A percentile compares a stretch with the other conserved stretches of the same genome.
Evolutionary conservation across 1,140 invertebrate species (phyloP).

Genomic region (Plectrocnemia conspersa): DNA sequence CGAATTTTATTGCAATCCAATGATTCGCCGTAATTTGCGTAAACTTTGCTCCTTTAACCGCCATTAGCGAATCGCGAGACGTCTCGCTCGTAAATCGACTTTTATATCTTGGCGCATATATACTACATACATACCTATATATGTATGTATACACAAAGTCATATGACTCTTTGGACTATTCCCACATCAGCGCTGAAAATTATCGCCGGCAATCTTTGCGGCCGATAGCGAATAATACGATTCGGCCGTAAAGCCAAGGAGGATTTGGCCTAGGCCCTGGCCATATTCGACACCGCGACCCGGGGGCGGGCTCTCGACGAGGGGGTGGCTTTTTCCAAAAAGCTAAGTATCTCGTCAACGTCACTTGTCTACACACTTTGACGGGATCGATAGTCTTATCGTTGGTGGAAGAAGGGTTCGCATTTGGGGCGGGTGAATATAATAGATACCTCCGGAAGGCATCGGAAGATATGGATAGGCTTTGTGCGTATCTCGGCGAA

Average conservation of each 20-base stretch:
- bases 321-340: too few species aligned
- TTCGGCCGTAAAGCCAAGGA: slow-evolving; percentile 9
- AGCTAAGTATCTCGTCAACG: slow-evolving; percentile 35
- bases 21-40: too few species aligned
- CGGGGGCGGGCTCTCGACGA: slow-evolving; percentile 10
- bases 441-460: slow-evolving; percentile 32
- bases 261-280: slow-evolving; percentile 20
- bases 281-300: slow-evolving; percentile 16
- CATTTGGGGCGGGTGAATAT: slow-evolving; percentile 24
- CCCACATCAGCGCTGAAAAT: slow-evolving; percentile 22
- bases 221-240: slow-evolving; percentile 22
- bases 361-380: slow-evolving; percentile 34
- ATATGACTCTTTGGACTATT: too few species aligned
- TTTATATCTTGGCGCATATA: too few species aligned
- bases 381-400: slow-evolving; percentile 35
- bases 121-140: too few species aligned
- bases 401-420: slow-evolving; percentile 31
- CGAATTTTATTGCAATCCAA: too few species aligned
- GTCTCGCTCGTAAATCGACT: too few species aligned
- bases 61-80: too few species aligned
- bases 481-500: neutral
- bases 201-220: slow-evolving; percentile 25
- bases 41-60: too few species aligned
- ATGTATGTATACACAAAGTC: too few species aligned
- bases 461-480: slow-evolving; percentile 28